Evolutionary conservation across 2,797 vertebrate genomes (phyloP), one percentile per base, ranked within the genome.

Genomic region (Pogonophryne albipinna): DNA sequence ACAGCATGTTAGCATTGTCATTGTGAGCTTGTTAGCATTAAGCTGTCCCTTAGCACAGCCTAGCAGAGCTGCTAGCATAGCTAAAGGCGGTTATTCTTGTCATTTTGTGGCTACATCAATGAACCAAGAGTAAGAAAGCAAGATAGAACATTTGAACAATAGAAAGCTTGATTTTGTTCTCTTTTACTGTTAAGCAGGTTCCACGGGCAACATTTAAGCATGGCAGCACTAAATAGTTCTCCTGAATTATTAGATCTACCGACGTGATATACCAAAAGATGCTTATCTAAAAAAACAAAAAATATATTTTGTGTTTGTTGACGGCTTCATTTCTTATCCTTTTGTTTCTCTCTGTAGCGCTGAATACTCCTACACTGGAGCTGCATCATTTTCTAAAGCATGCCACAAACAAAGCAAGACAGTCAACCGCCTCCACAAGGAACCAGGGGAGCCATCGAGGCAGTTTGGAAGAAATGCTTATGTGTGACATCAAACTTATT

Each of bases 401-500:
- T 93, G 78, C 73, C 91, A 92, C 59, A 96, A 95, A 53, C 93
- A 86, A 10, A 87, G 79, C 19, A 92, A 85, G 38, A 78, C 88
- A 0, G 6, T 45, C 62, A 80, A 84, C 62, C 27, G 58, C 68
- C 74, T 74, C 61, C 88, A 88, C 19, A 93, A 78, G 74, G 94
- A 93, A 60, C 16, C 78, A 1, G 47, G 51, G 41, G 84, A 84
- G 41, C 74, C 83, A 2, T 83, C 93, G 7, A 96, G 95, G 84
- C 95, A 96, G 90, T 98, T 98, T 82, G 96, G 97, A 74, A 97
- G 96, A 86, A 99, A 97, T 0, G 97, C 96, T 15, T 99, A 98
- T 0, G 97, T 99, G 80, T 99, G 83, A 95, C 68, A 16, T n/a
- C 8, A 14, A 23, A 70, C 15, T 63, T 46, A 4, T 41, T 4